Conservation (phyloP, 64 coral and sea anemone genomes). For the Orbicella faveolata region DNA sequence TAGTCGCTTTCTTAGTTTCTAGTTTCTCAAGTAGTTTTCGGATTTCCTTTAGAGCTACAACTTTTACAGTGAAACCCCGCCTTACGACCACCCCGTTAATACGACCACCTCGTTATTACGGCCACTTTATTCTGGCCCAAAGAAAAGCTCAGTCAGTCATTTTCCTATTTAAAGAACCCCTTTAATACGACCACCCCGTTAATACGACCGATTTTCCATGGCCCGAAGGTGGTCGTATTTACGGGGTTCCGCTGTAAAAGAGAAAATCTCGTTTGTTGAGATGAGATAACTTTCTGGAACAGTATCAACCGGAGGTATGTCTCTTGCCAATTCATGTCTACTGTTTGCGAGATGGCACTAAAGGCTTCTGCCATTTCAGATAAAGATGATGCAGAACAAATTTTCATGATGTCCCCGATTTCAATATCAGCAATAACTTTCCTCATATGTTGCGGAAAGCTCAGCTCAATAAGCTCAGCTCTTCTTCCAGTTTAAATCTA, state of each 20-base stretch:
- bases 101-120: too few species aligned
- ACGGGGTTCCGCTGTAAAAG: neutral
- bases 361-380: conserved; percentile 35
- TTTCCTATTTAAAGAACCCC: too few species aligned
- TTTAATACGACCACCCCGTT: too few species aligned
- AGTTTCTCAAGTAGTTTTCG: neutral
- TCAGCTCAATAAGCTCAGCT: too few species aligned
- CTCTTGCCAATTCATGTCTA: too few species aligned
- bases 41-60: neutral
- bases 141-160: too few species aligned
- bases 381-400: neutral
- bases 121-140: too few species aligned
- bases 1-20: neutral
- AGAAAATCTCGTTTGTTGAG: conserved; percentile 2
- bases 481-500: too few species aligned
- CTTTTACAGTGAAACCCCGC: neutral
- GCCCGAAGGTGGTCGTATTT: too few species aligned
- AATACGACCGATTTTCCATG: too few species aligned
- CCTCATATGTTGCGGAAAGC: too few species aligned
- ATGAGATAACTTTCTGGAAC: neutral
- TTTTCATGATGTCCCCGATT: neutral
- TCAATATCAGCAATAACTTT: conserved; percentile 27
- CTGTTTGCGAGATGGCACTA: conserved; percentile 25
- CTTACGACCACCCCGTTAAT: too few species aligned
- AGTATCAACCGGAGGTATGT: conserved; percentile 18